Base-by-base conservation (phyloP, 92 coral and sea anemone genomes). In the Zoanthus gigantus region DNA sequence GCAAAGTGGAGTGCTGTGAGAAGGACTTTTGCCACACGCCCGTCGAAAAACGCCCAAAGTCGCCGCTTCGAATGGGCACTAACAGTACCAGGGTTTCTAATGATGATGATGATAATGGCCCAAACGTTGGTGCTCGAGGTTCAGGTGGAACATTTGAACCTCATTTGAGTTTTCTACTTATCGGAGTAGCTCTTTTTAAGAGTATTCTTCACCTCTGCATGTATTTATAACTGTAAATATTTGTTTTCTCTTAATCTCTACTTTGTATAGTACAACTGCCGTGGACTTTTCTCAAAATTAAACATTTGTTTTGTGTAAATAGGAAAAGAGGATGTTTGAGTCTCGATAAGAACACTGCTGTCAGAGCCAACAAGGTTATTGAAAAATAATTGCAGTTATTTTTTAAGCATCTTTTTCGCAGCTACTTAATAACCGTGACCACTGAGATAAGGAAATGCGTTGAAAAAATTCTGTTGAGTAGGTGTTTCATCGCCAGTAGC, bases 1-100 rank as follows among this genome's bases (percentile, higher is more conserved):
- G 85, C 28, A 81, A 66, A n/a, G 63, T 81, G 23, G 85, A 81
- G 58, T 81, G 85, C 65, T 81, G 85, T 34, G 74, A 67, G 42
- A 81, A 53, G 30, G 71, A 81, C 63, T 67, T 66, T 68, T 81
- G 85, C 45, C 85, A 81, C 61, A 81, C 85, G 42, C 76, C 85
- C 23, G 85, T 45, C 17, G 60, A 48, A 0, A 81, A 81, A 31
- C 75, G 75, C 18, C 85, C 85, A 6, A 31, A n/a, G 9, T 13
- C 13, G 8, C 61, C 58, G 9, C 52, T 60, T 16, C 67, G 85
- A 23, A 28, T 17, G 42, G 85, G 75, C 2, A 42, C 11, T 0
- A 81, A 63, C 45, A 81, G 8, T 12, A 44, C 74, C 45, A 42
- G 44, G 6, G 34, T 30, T 29, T 81, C 60, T 79, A 9, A 66